phyloP scores from a whole-genome alignment of 2,797 vertebrate species.

The Fistularia commersonii region DNA sequence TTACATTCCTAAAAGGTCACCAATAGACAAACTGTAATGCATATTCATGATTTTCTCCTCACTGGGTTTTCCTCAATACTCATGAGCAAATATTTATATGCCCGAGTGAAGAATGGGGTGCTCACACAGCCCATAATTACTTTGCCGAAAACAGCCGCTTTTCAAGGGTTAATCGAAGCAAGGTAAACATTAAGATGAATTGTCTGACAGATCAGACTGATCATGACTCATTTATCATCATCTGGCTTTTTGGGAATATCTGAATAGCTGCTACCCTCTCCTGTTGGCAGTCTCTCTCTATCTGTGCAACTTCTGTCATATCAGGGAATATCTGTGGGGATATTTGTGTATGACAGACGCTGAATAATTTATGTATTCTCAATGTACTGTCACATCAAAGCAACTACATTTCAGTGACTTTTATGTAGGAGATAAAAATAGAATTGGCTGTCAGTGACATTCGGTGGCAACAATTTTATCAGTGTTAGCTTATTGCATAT shows the following conservation, averaged over 20 bases:
- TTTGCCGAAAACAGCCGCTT: constrained; percentile 35
- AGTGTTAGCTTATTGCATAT: too few relatives aligned
- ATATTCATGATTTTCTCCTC: constrained; percentile 37
- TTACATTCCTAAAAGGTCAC: constrained; percentile 32
- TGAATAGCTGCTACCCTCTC: not conserved
- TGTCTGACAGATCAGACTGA: constrained; percentile 33
- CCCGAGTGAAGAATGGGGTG: constrained; percentile 37
- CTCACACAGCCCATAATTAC: constrained; percentile 34
- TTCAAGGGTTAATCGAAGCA: constrained; percentile 54
- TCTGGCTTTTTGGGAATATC: constrained; percentile 16
- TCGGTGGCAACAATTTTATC: too few relatives aligned
- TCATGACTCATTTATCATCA: constrained; percentile 39
- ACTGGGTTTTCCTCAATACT: constrained; percentile 36
- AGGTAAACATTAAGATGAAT: constrained; percentile 52
- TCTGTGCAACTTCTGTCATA: constrained; percentile 23
- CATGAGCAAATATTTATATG: constrained; percentile 11
- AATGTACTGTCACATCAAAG: constrained; percentile 49
- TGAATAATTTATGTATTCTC: constrained; percentile 45
- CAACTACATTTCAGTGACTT: constrained; percentile 14
- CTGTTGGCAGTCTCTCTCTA: constrained; percentile 2
- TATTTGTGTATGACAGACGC: constrained; percentile 32
- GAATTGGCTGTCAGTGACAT: too few relatives aligned
- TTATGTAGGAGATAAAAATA: constrained; percentile 21
- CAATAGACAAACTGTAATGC: constrained; percentile 17
- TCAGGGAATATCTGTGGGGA: constrained; percentile 32